Evolutionary conservation across 2,888 invertebrate species (phyloP), one percentile per base, ranked within the genome.

Genomic region (Dione vanillae): DNA sequence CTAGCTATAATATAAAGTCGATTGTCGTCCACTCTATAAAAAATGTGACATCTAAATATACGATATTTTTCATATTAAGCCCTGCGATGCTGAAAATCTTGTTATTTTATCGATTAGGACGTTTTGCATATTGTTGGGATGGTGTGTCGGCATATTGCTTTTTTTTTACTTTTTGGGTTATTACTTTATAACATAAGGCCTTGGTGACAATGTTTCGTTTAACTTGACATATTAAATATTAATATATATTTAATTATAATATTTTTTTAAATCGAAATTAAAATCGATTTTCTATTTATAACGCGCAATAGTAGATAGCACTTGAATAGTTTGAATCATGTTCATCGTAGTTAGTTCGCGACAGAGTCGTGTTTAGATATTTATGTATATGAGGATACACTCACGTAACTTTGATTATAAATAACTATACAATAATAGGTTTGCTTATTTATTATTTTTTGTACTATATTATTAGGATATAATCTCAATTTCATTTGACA

Each of bases 331-430:
- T 52, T 52, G 52, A n/a, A 35, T n/a, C 20, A 52, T 27, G 35
- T n/a, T 9, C 52, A 14, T 52, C 54, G 47, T 52, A 52, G 52
- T 52, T 14, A 27, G 52, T 14, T 52, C 27, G 52, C 52, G 52
- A 27, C 27, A 37, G 37, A 52, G 27, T 54, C 54, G n/a, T 54
- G 52, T n/a, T n/a, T 14, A 54, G 35, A 54, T 54, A 54, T 35
- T 35, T n/a, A n/a, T n/a, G n/a, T 9, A n/a, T 54, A 35, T 54
- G 35, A n/a, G 51, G 52, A 35, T 35, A 52, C n/a, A 14, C 27
- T 52, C 14, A 52, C 12, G 20, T 52, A 52, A 35, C 10, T 35
- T 14, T n/a, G n/a, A 52, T 52, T 52, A 47, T 37, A 47, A 47
- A 19, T 49, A 16, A n/a, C 2, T 45, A 14, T 10, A 47, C 9